A percentile compares a stretch with the other conserved stretches of the same genome.
Conservation (phyloP, 2,888 invertebrate species). For the Drosophila longiperda region DNA sequence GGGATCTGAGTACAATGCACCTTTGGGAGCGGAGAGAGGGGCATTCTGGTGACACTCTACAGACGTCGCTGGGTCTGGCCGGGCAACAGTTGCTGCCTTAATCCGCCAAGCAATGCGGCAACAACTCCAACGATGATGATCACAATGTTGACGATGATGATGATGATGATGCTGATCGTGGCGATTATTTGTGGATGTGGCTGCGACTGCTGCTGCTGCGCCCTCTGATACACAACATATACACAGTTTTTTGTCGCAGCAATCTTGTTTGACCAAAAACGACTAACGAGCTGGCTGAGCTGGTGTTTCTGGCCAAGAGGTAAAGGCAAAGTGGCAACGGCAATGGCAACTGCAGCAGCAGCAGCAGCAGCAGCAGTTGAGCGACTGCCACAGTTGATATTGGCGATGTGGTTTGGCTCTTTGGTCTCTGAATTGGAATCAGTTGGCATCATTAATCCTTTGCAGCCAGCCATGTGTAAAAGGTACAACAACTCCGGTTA, state of each 20-base stretch:
- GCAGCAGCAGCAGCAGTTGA: conserved; percentile 47
- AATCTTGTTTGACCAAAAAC: conserved; percentile 74
- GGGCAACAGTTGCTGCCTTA: conserved; percentile 55
- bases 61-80: conserved; percentile 77
- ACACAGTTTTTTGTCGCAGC: conserved; percentile 64
- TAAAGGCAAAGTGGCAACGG: conserved; percentile 4
- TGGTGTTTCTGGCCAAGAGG: conserved; percentile 28
- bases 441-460: conserved; percentile 82
- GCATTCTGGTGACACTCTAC: conserved; percentile 65
- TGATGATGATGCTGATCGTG: conserved; percentile 67
- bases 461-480: conserved; percentile 47
- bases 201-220: conserved; percentile 31
- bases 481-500: conserved; percentile 31
- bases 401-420: conserved; percentile 27
- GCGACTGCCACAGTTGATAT: conserved; percentile 79
- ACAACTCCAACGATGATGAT: conserved; percentile 39
- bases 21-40: conserved; percentile 18
- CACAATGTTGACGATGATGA: conserved; percentile 46
- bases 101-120: conserved; percentile 74
- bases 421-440: conserved; percentile 50
- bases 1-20: conserved; percentile 61
- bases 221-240: conserved; percentile 65
- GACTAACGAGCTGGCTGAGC: conserved; percentile 82
- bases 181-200: conserved; percentile 72
- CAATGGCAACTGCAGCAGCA: conserved; percentile 1